These are phyloP conservation scores for Tupiocoris notatus DNA, from an alignment of 2,888 invertebrate species.

Conservation along the genomic window DNA sequence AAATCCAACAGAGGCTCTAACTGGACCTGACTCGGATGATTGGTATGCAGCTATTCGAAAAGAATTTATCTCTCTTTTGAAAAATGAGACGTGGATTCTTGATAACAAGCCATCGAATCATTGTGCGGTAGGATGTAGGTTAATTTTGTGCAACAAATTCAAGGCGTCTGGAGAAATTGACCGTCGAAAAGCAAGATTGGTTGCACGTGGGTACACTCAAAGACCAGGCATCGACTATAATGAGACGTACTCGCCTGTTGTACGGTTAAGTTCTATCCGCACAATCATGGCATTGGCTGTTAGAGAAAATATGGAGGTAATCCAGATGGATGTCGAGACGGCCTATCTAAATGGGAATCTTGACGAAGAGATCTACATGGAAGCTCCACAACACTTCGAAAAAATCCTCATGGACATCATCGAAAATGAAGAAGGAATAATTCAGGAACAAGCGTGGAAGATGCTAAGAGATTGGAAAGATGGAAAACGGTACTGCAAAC, in stretches of 20 bases:
- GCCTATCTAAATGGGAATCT: conserved; percentile 10
- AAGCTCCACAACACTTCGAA: background rate
- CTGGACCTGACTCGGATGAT: background rate
- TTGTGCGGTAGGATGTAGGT: background rate
- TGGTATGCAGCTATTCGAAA: background rate
- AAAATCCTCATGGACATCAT: background rate
- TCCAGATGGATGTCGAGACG: background rate
- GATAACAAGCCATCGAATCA: background rate
- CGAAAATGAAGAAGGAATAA: background rate
- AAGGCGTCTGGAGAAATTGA: background rate
- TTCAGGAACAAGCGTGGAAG: background rate
- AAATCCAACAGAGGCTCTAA: too few species aligned
- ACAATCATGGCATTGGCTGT: background rate
- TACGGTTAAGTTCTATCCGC: background rate
- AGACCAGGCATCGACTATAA: background rate
- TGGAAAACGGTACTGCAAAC: too few species aligned
- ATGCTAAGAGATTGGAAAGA: background rate
- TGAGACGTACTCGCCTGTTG: background rate
- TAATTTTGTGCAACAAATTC: background rate
- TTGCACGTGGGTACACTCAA: background rate
- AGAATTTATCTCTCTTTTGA: background rate
- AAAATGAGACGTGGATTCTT: background rate
- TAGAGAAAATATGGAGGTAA: background rate
- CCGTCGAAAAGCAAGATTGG: background rate
- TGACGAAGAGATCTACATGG: background rate